Conservation (phyloP, 2,888 invertebrate genomes). For the Acanthosepion pharaonis region DNA sequence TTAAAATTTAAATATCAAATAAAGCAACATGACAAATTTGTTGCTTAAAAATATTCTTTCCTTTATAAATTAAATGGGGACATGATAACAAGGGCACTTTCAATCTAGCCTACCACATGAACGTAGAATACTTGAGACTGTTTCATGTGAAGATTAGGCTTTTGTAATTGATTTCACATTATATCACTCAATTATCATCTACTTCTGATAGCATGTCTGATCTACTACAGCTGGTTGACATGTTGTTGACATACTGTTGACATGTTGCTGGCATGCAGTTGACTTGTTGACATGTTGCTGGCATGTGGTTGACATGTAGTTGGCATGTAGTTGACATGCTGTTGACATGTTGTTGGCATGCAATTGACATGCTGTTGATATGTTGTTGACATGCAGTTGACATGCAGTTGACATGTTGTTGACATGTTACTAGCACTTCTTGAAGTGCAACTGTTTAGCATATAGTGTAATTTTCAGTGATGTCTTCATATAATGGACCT, state of each 20-base stretch:
- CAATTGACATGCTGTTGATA: no score
- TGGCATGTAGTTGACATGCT: no score
- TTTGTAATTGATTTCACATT: neutral
- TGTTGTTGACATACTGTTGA: no score
- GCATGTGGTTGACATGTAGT: no score
- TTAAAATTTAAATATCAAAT: neutral
- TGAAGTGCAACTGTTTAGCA: neutral
- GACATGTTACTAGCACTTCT: neutral
- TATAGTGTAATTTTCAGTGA: no score
- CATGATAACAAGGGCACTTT: neutral
- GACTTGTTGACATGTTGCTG: no score
- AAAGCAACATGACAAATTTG: neutral
- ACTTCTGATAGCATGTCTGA: neutral
- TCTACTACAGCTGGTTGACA: neutral
- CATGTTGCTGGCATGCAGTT: no score
- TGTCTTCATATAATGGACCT: neutral
- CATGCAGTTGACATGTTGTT: no score
- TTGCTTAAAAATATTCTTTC: neutral
- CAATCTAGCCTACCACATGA: neutral
- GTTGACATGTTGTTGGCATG: no score
- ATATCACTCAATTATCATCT: neutral
- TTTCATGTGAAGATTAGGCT: neutral
- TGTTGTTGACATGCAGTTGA: no score
- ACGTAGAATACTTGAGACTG: neutral
- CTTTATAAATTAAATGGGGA: neutral